phyloP scores from a whole-genome alignment of 2,113 vertebrate species.

The Lucifuga dentata region DNA sequence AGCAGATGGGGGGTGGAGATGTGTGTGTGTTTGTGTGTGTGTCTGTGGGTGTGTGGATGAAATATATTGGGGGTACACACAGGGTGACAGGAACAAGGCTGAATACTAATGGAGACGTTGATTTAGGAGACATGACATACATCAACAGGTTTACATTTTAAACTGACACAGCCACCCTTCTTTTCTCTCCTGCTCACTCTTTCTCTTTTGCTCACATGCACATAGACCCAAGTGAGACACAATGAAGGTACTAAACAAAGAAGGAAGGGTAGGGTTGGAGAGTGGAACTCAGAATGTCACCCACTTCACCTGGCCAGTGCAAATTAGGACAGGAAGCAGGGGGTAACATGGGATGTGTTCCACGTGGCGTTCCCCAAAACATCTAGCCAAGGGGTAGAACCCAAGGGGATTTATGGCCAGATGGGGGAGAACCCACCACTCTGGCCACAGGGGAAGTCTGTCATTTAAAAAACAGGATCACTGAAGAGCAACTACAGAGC shows the following conservation, averaged over 20 bases:
- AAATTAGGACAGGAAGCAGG: constrained; percentile 47
- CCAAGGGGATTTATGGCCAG: constrained; percentile 37
- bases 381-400: constrained; percentile 11
- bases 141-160: constrained; percentile 41
- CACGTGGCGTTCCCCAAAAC: constrained; percentile 43
- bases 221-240: not conserved
- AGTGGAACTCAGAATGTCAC: constrained; percentile 19
- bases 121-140: constrained; percentile 11
- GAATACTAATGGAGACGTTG: constrained; percentile 9
- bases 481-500: constrained; percentile 29
- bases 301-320: constrained; percentile 40
- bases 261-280: constrained; percentile 29
- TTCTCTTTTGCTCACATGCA: not conserved
- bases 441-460: not conserved
- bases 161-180: not conserved
- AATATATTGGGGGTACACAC: not conserved
- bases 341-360: constrained; percentile 36
- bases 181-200: constrained; percentile 4
- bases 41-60: too few relatives aligned
- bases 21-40: too few relatives aligned
- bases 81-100: not conserved
- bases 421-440: constrained; percentile 12
- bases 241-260: constrained; percentile 22
- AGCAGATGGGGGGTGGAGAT: not conserved
- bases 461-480: constrained; percentile 26